Percentiles rank a stretch among this genome's conserved stretches.
These are phyloP conservation scores for Isaurus tuberculatus DNA, from an alignment of 92 coral and sea anemone species.

Conservation along the genomic window DNA sequence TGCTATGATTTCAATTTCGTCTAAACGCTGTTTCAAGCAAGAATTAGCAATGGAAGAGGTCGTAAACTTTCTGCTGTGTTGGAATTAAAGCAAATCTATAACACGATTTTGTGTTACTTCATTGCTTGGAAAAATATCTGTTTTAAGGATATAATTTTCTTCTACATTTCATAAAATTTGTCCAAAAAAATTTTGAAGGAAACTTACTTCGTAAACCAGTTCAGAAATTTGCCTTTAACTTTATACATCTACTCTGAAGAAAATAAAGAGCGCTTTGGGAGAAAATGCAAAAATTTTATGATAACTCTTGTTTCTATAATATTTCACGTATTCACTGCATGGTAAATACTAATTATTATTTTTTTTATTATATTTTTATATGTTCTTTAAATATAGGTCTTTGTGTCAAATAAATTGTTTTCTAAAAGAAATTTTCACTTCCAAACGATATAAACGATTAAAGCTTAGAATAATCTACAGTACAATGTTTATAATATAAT, in stretches of 20 bases:
- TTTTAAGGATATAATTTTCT: not conserved
- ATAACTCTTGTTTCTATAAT: slow-evolving; percentile 9
- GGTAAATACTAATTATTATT: slow-evolving; percentile 27
- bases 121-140: not conserved
- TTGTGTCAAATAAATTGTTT: slow-evolving; percentile 36
- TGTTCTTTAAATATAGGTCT: slow-evolving; percentile 30
- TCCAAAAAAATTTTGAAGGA: slow-evolving; percentile 35
- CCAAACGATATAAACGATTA: slow-evolving; percentile 39
- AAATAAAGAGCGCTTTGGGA: slow-evolving; percentile 31
- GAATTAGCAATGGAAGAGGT: too few species aligned
- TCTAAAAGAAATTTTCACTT: slow-evolving; percentile 34
- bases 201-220: not conserved
- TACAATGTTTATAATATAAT: slow-evolving; percentile 39
- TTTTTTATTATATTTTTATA: slow-evolving; percentile 2
- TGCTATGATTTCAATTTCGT: too few species aligned
- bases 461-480: slow-evolving; percentile 37
- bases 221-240: not conserved
- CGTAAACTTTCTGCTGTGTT: not conserved
- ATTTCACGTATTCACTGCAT: slow-evolving; percentile 17
- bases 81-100: not conserved
- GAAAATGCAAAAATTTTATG: slow-evolving; percentile 16
- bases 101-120: not conserved
- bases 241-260: slow-evolving; percentile 7
- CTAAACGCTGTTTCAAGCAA: too few species aligned
- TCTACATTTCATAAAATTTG: not conserved